Base-by-base conservation (phyloP, 37 sponge, comb jelly and placozoan genomes). In the Cladorhizidae sp. region DNA sequence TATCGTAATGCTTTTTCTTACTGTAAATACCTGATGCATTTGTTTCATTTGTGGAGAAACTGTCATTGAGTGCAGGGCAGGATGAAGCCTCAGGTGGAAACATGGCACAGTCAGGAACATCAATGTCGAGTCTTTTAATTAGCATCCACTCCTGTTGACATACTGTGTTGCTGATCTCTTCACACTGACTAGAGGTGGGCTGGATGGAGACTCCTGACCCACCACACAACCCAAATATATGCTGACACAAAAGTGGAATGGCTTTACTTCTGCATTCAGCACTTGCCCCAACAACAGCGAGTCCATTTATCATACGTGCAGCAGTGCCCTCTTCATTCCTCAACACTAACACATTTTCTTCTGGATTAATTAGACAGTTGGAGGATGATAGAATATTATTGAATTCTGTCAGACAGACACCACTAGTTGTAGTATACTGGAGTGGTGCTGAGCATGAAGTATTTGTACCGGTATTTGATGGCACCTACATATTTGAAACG, bases 181-280 rank as follows among this genome's bases (percentile, higher is more conserved):
- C 76, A 76, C 76, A 76, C 21, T 58, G 62, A 14, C 59, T 40
- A 58, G 62, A 6, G 8, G 58, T 29, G 8, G 76, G 76, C 1
- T 57, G 62, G 25, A 74, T 33, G 37, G 57, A 31, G 12, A 40
- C 61, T 40, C 62, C 76, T 9, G 40, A 28, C 29, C 32, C 20
- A 35, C 21, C 38, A 37, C 76, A 76, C 26, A 76, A n/a, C 23
- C 61, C 61, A 58, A 76, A 76, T 1, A 76, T 18, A 22, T 57
- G 55, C 38, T 59, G 76, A 76, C 76, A 76, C 3, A 76, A 57
- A 40, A 76, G 33, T 57, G 76, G 40, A 57, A 57, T 6, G 9
- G 40, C 61, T 9, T 1, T 57, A 59, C 25, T 21, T 36, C 14
- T 76, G 40, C 76, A 76, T 11, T 76, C 73, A 32, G 26, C 18